Percentiles rank a stretch among this genome's conserved stretches.
These are phyloP conservation scores for Carassius carassius DNA, from an alignment of 2,113 vertebrate genomes.

Conservation along the genomic window DNA sequence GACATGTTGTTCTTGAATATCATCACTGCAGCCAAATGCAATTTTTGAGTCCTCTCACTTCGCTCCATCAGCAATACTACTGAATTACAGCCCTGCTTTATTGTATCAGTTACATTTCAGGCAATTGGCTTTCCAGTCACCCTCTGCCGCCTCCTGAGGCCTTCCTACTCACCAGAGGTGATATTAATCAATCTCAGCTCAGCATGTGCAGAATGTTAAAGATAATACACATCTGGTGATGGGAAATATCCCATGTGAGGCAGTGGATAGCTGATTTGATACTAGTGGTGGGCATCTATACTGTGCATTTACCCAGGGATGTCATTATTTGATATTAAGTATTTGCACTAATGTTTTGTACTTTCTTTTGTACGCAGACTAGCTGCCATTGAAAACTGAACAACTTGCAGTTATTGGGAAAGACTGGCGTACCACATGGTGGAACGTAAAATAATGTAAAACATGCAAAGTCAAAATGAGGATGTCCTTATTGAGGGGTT, in stretches of 20 bases:
- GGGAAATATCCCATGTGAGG: conserved; percentile 18
- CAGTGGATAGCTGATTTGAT: conserved; percentile 22
- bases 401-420: neutral
- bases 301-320: neutral
- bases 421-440: too few relatives aligned
- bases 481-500: too few relatives aligned
- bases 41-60: neutral
- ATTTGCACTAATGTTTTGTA: too few relatives aligned
- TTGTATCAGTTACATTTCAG: conserved; percentile 40
- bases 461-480: too few relatives aligned
- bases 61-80: conserved; percentile 4
- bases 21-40: neutral
- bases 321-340: too few relatives aligned
- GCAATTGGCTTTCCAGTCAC: conserved; percentile 41
- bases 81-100: conserved; percentile 34
- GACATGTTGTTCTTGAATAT: neutral
- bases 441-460: too few relatives aligned
- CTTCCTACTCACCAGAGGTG: conserved; percentile 30
- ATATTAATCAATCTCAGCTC: conserved; percentile 49
- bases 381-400: too few relatives aligned
- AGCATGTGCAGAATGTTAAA: conserved; percentile 33
- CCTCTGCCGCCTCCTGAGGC: conserved; percentile 40
- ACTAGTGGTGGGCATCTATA: neutral
- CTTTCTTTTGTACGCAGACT: too few relatives aligned
- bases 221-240: conserved; percentile 27